Evolutionary conservation across 23 tunicate species (phyloP), one percentile per base, ranked within the genome.

Genomic region (Botrylloides violaceus): DNA sequence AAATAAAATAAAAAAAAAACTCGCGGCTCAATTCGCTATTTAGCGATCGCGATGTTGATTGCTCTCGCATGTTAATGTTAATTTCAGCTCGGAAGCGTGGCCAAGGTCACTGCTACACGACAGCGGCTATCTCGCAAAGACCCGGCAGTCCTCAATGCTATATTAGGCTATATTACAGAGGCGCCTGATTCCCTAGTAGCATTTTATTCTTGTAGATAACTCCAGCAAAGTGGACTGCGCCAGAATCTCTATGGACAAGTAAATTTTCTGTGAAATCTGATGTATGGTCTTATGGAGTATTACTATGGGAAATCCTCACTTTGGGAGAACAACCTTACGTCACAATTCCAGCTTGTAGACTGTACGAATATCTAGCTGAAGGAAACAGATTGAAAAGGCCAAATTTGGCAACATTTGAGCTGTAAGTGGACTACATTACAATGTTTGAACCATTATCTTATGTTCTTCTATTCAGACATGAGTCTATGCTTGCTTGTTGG

Each of bases 221-320:
- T 22, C 96, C 96, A 21, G 96, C 87, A 32, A 88, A 88, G 36
- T 88, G 96, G 96, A 88, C 96, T 18, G 88, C 96, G 2, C 88
- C 88, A 3, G 96, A 88, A 72, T 77, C 96, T 3, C 80, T 88
- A 9, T 55, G 74, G 78, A 73, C 59, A 19, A 77, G 80, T 59
- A 82, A 65, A 57, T 88, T 77, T 39, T 68, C 96, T 3, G 64
- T 58, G n/a, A 77, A 77, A 53, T 88, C 96, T 1, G 96, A 88
- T 48, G 84, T 88, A 88, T 86, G 94, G 94, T 86, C 94, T 25
- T 86, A 34, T 56, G 94, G 94, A 3, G 81, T 86, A 3, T 36
- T 86, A 66, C 9, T 65, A 25, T 86, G 94, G 94, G 94, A 86
- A 58, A 80, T 86, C 18, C 74, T 75, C 32, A 59, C 85, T 12